Percentiles rank a stretch among this genome's conserved stretches.
phyloP scores from a whole-genome alignment of 92 coral and sea anemone genomes.

The Palythoa grandiflora region DNA sequence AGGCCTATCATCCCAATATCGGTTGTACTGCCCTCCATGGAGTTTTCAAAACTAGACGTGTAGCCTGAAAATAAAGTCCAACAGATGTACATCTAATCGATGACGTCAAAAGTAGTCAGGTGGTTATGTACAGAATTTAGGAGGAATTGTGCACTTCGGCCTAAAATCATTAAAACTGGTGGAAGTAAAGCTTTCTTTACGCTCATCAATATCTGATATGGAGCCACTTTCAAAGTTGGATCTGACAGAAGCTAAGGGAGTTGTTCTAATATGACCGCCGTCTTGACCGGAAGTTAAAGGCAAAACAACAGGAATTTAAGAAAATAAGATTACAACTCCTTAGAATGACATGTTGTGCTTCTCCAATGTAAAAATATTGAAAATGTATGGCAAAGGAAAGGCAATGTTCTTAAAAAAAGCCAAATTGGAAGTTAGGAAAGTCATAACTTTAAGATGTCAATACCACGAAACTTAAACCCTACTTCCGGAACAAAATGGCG shows the following conservation, averaged over 20 bases:
- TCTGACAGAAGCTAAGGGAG: not conserved
- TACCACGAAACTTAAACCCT: too few species aligned
- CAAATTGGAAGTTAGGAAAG: too few species aligned
- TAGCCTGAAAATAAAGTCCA: slow-evolving; percentile 46
- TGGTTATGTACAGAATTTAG: too few species aligned
- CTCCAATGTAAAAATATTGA: not conserved
- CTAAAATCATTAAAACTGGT: not conserved
- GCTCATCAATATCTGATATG: slow-evolving; percentile 9
- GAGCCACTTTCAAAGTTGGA: not conserved
- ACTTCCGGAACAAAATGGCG: too few species aligned
- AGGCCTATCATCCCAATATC: slow-evolving; percentile 65
- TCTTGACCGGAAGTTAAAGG: not conserved
- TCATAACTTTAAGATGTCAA: too few species aligned
- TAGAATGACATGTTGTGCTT: not conserved
- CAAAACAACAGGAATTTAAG: not conserved
- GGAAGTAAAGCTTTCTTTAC: not conserved
- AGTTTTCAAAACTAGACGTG: slow-evolving; percentile 52
- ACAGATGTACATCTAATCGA: too few species aligned
- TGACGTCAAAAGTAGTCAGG: too few species aligned
- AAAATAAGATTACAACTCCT: not conserved
- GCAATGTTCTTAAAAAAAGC: not conserved
- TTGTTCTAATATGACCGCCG: not conserved
- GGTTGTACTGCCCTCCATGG: slow-evolving; percentile 69
- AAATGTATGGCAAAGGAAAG: not conserved
- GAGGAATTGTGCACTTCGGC: not conserved